Conservation (phyloP, 2,888 invertebrate species). For the Acrobasis consociella region DNA sequence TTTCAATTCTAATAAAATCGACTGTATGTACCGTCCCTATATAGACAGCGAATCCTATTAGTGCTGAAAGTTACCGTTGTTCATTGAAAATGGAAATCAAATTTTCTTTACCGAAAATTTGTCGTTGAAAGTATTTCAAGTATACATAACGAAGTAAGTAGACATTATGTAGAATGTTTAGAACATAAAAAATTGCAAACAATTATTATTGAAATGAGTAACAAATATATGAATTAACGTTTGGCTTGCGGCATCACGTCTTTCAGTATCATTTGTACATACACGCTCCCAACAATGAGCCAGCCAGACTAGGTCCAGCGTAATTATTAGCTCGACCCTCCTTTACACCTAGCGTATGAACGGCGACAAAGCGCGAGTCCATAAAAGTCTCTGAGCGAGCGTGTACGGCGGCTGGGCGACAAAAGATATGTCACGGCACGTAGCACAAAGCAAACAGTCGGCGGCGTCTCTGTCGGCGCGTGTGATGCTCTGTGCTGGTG, state of each 20-base stretch:
- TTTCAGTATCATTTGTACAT: conserved; percentile 39
- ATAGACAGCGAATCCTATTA: too few species aligned
- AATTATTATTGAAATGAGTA: conserved; percentile 7
- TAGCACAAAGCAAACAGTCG: conserved; percentile 80
- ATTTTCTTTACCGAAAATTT: too few species aligned
- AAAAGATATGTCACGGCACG: conserved; percentile 79
- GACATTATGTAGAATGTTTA: too few species aligned
- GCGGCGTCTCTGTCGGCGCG: conserved; percentile 73
- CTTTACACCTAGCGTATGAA: conserved; percentile 49
- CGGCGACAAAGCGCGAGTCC: conserved; percentile 57
- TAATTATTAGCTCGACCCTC: conserved; percentile 64
- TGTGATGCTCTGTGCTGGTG: conserved; percentile 62
- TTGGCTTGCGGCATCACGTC: conserved; percentile 51
- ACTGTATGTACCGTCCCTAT: too few species aligned
- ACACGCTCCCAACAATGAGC: conserved; percentile 49
- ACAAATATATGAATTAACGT: conserved; percentile 5
- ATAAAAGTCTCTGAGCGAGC: conserved; percentile 56
- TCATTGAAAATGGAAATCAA: too few species aligned
- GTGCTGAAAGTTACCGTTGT: too few species aligned
- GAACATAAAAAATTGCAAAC: not conserved
- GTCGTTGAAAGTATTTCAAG: too few species aligned
- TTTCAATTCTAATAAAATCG: too few species aligned
- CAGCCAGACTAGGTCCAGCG: conserved; percentile 51
- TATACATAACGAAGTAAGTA: too few species aligned
- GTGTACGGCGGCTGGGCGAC: conserved; percentile 56